These are phyloP conservation scores for Psittacus erithacus DNA, from an alignment of 2,113 vertebrate genomes.

Conservation along the genomic window DNA sequence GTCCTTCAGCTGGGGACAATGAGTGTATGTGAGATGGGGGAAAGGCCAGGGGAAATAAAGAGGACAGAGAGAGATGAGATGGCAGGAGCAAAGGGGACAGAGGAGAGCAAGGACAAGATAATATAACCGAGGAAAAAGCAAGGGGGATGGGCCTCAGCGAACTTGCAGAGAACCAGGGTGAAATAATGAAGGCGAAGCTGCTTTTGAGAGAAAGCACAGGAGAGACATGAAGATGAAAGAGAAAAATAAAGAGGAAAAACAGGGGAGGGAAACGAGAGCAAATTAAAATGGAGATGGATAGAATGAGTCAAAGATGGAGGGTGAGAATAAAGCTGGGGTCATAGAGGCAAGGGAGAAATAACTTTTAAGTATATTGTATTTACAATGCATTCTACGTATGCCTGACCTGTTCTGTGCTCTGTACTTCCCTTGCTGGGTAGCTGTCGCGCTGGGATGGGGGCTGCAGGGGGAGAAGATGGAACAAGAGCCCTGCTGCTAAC, in stretches of 20 bases:
- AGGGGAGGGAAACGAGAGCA: constrained; percentile 4
- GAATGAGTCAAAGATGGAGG: constrained; percentile 67
- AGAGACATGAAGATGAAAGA: constrained; percentile 59
- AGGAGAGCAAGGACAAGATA: neutral
- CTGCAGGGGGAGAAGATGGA: neutral
- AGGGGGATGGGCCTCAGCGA: neutral
- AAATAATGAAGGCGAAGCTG: constrained; percentile 51
- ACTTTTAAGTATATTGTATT: constrained; percentile 5
- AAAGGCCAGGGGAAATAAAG: neutral
- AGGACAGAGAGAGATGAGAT: neutral
- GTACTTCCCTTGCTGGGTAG: neutral
- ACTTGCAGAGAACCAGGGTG: neutral
- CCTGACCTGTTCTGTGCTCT: neutral
- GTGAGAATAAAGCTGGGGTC: neutral
- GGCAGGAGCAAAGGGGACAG: neutral
- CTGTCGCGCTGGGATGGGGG: neutral
- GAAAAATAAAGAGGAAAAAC: constrained; percentile 24
- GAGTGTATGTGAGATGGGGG: neutral
- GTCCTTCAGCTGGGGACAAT: neutral
- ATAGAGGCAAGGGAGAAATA: neutral
- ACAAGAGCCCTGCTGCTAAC: accelerated
- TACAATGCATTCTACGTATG: accelerated
- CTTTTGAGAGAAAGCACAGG: constrained; percentile 36
- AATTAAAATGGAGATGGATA: constrained; percentile 64
- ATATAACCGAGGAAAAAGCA: neutral